Evolutionary conservation across 2,113 vertebrate genomes (phyloP), one percentile per base, ranked within the genome.

Genomic region (Piprites chloris): DNA sequence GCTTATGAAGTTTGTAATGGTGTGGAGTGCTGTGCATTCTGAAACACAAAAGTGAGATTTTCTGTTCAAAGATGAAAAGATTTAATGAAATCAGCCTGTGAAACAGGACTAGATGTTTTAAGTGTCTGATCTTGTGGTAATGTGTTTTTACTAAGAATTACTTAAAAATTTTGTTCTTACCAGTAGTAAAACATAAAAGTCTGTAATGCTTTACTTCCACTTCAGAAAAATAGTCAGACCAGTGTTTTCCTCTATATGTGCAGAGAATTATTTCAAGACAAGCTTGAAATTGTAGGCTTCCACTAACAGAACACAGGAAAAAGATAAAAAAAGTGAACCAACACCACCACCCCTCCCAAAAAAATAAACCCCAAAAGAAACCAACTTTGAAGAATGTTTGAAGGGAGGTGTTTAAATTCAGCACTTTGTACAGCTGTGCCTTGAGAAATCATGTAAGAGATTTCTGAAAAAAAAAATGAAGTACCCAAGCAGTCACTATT

Each of bases 61-160:
- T 90, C 11, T 90, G 7, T 88, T 83, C 46, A 59, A 49, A 83
- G 56, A 55, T 88, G 11, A 90, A 90, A 95, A 90, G 63, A 59
- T 58, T 35, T 4, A 0, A 35, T 76, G n/a, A 92, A 73, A 61
- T 20, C 69, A 55, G 39, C 26, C 42, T 87, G 24, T 49, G 76
- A 74, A 87, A 63, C 8, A n/a, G 44, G 19, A 61, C 28, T 66
- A 23, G 20, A n/a, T 41, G 17, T 66, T 95, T 65, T 66, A 50
- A 42, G 42, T 9, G 5, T 46, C 67, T 93, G 71, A 37, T 89
- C 39, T 82, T 82, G 26, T n/a, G 33, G 11, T 69, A 59, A 27
- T 62, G 47, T 32, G 41, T 32, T 59, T 58, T 68, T 78, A 41
- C 16, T 47, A 52, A 74, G 30, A 85, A 82, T 82, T 78, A 20